Evolutionary conservation across 2,113 vertebrate species (phyloP).

Genomic region (Sceloporus undulatus): DNA sequence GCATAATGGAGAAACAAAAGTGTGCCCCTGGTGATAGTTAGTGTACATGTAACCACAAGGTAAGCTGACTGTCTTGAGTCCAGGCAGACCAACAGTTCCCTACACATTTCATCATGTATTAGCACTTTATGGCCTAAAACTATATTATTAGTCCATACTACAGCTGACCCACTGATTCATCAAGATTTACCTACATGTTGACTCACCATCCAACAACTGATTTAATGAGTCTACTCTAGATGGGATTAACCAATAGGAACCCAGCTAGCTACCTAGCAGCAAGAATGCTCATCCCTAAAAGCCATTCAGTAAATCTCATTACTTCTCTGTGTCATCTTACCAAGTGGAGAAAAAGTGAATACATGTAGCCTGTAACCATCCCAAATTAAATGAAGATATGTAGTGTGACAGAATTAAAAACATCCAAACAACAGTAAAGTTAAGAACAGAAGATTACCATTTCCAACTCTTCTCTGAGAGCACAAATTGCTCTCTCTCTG

Average conservation of each 20-base stretch:
- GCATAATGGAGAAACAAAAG: too few species aligned
- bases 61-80: not conserved
- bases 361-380: not conserved
- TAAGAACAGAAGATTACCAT: conserved; percentile 81
- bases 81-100: not conserved
- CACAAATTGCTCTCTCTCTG: conserved; percentile 95
- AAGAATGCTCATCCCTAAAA: too few species aligned
- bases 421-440: not conserved
- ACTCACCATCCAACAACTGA: too few species aligned
- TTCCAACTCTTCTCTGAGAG: conserved; percentile 95
- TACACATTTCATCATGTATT: not conserved
- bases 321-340: not conserved
- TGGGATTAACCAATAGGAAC: too few species aligned
- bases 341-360: not conserved
- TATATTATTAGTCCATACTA: too few species aligned
- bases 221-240: too few species aligned
- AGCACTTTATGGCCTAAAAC: too few species aligned
- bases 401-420: not conserved
- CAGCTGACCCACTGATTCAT: too few species aligned
- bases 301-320: too few species aligned
- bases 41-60: not conserved
- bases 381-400: too few species aligned
- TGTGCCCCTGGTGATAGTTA: too few species aligned
- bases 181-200: too few species aligned
- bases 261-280: not conserved